Evolutionary conservation across 2,888 invertebrate species (phyloP), one percentile per base, ranked within the genome.

Genomic region (Criorhina ranunculi): DNA sequence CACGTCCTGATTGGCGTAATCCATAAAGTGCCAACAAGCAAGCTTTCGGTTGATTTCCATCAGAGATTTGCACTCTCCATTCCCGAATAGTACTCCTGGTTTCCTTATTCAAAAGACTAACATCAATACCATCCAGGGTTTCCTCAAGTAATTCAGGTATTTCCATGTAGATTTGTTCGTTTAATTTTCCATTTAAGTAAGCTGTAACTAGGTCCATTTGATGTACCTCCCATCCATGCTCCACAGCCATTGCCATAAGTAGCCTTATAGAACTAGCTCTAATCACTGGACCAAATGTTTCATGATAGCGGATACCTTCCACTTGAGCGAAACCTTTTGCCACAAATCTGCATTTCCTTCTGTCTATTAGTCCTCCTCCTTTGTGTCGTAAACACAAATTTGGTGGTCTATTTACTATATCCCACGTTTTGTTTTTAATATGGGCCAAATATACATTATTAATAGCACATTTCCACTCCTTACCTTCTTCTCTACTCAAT

Each of bases 311-410:
- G n/a, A n/a, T n/a, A n/a, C n/a, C n/a, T n/a, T n/a, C n/a, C n/a
- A n/a, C 69, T 33, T 86, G 85, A 0, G 86, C 77, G 44, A 81
- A 87, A 7, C 77, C 82, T 69, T 87, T n/a, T n/a, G n/a, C n/a
- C n/a, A n/a, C n/a, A n/a, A n/a, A n/a, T n/a, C n/a, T n/a, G n/a
- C n/a, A n/a, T n/a, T n/a, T n/a, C n/a, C 75, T 69, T 19, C 59
- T 80, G 24, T 72, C 24, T 55, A 66, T 64, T 12, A 12, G 4
- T 6, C 55, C n/a, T 37, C 15, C 59, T 67, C 53, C 0, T 5
- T 35, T 37, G 37, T 69, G 76, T 44, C 12, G 44, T 64, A 15
- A 75, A 51, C 2, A 42, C 66, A 24, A 66, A 66, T 31, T 12
- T 11, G 11, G 17, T 12, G 37, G 46, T 42, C 44, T 12, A 33